Evolutionary conservation across 2,888 invertebrate genomes (phyloP).

Genomic region (Drosophila heteroneura): DNA sequence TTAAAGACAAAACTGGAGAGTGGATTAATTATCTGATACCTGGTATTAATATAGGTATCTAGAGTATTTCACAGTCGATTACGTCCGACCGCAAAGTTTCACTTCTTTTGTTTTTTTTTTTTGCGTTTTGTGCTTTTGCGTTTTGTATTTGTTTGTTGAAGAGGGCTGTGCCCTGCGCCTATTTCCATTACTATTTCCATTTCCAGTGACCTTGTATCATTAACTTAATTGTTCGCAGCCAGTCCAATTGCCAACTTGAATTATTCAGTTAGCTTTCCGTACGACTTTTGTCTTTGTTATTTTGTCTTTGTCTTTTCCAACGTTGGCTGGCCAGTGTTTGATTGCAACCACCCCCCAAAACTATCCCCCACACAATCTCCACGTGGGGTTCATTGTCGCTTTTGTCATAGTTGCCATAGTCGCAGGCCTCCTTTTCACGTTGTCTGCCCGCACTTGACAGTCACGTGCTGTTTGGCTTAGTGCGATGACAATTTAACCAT

Average conservation of each 20-base stretch:
- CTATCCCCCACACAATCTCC: neutral
- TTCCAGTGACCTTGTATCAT: slow-evolving; percentile 80
- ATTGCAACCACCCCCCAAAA: slow-evolving; percentile 29
- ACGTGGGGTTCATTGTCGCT: slow-evolving; percentile 18
- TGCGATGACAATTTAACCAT: slow-evolving; percentile 49
- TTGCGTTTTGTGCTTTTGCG: slow-evolving; percentile 9
- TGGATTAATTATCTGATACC: neutral
- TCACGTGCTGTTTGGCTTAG: slow-evolving; percentile 71
- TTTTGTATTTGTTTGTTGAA: slow-evolving; percentile 18
- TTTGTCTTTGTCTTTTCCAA: slow-evolving; percentile 55
- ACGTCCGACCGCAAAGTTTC: neutral
- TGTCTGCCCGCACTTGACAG: slow-evolving; percentile 44
- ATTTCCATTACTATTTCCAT: slow-evolving; percentile 25
- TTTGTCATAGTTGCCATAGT: slow-evolving; percentile 19
- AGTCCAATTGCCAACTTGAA: slow-evolving; percentile 77
- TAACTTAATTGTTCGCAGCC: slow-evolving; percentile 77
- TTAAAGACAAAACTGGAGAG: too few relatives aligned
- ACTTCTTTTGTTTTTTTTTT: slow-evolving; percentile 1
- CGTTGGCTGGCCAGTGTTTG: slow-evolving; percentile 37
- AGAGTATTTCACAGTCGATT: neutral
- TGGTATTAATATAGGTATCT: neutral
- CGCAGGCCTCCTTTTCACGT: slow-evolving; percentile 46
- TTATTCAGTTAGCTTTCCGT: slow-evolving; percentile 70
- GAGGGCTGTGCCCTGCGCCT: slow-evolving; percentile 20
- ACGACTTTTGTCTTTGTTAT: slow-evolving; percentile 37